Percentiles rank a stretch among this genome's conserved stretches.
These are phyloP conservation scores for Drosophila paranaensis DNA, from an alignment of 2,888 invertebrate genomes.

Conservation along the genomic window DNA sequence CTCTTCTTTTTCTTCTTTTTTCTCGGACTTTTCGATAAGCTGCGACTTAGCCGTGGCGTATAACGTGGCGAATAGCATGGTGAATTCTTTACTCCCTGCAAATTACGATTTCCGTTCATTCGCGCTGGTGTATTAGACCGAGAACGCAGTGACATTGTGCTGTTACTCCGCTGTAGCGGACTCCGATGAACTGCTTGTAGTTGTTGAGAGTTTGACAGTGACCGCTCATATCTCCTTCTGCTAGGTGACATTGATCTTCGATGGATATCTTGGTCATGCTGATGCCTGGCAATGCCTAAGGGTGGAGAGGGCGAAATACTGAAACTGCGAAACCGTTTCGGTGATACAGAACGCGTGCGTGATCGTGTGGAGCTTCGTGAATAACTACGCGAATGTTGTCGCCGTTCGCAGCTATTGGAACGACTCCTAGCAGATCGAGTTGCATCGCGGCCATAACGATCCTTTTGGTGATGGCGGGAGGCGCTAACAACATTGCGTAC, in stretches of 20 bases:
- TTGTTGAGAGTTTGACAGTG: conserved; percentile 57
- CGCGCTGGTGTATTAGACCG: conserved; percentile 75
- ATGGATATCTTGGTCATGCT: conserved; percentile 36
- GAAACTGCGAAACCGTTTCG: conserved; percentile 76
- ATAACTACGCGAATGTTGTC: conserved; percentile 64
- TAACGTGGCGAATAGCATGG: conserved; percentile 78
- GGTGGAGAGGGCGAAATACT: conserved; percentile 83
- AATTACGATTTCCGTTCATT: conserved; percentile 67
- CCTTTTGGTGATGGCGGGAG: conserved; percentile 86
- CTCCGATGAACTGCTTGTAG: conserved; percentile 14
- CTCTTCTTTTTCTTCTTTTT: conserved; percentile 78
- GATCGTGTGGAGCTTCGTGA: conserved; percentile 74
- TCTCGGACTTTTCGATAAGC: conserved; percentile 79
- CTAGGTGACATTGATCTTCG: conserved; percentile 60
- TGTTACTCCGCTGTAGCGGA: conserved; percentile 56
- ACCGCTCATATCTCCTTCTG: conserved; percentile 65
- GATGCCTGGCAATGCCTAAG: conserved; percentile 25
- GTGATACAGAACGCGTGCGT: conserved; percentile 67
- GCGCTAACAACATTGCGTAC: conserved; percentile 90
- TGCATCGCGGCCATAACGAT: conserved; percentile 92
- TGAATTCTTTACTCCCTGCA: conserved; percentile 47
- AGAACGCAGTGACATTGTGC: conserved; percentile 79
- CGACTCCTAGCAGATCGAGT: conserved; percentile 85
- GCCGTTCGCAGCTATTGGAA: conserved; percentile 68
- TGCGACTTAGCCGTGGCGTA: conserved; percentile 82